These are phyloP conservation scores for Seriola aureovittata DNA, from an alignment of 2,113 vertebrate genomes.

Conservation along the genomic window DNA sequence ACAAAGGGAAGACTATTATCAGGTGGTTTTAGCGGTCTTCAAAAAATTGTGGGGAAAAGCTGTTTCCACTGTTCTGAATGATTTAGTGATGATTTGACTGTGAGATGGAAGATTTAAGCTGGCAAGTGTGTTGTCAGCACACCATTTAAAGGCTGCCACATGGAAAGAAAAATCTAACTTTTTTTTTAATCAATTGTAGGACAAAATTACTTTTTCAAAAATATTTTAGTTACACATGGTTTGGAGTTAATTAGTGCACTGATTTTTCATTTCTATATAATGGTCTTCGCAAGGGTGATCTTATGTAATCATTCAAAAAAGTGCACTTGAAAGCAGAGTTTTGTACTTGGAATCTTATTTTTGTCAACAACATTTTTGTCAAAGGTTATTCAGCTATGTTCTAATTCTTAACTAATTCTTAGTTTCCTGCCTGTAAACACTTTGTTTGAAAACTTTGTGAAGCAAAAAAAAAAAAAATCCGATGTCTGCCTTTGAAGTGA, in stretches of 20 bases:
- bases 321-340: background rate
- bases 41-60: constrained; percentile 26
- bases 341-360: background rate
- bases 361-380: background rate
- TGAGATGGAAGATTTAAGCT: background rate
- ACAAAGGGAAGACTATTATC: constrained; percentile 39
- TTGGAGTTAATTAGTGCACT: background rate
- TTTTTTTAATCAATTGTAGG: background rate
- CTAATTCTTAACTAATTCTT: background rate
- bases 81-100: constrained; percentile 19
- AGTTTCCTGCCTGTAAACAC: background rate
- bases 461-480: background rate
- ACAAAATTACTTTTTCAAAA: background rate
- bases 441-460: background rate
- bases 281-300: no score
- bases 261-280: background rate
- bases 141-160: background rate
- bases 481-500: background rate
- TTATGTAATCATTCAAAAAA: background rate
- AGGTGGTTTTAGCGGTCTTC: constrained; percentile 41
- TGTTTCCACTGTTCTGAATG: constrained; percentile 30
- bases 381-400: background rate
- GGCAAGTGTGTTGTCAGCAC: background rate
- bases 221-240: background rate
- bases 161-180: background rate